Base-by-base conservation (phyloP, 2,888 invertebrate genomes). In the Pterostichus niger region DNA sequence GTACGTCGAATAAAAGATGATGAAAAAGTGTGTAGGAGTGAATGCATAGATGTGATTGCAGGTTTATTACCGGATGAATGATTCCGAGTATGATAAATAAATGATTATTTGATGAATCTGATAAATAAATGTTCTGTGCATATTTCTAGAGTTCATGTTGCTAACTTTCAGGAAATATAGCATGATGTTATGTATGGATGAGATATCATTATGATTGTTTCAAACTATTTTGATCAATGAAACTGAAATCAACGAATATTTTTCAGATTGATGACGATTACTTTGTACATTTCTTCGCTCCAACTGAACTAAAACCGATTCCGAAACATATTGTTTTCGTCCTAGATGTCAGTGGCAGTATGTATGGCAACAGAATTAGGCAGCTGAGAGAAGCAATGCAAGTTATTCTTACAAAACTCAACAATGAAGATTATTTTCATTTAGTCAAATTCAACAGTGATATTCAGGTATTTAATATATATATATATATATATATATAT, bases 391-490 rank as follows among this genome's bases (percentile, higher is more conserved):
- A 92, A 56, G 93, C 94, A 52, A 93, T 94, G 93, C 88, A 89
- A 84, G 90, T 91, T 46, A 94, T 94, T 80, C 90, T 94, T 11
- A 88, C 89, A 13, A 92, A 93, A 83, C 90, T 94, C 15, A 90
- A 91, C 75, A 84, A 88, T 0, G 91, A 91, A 0, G 94, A 94
- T 87, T 92, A 90, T 86, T 94, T 94, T 89, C 93, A 92, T 85
- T 92, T 94, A 79, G 90, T 94, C 24, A 90, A 92, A 84, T 94
- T 94, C 87, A 24, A 52, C 9, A 54, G 9, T 7, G 7, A 46
- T 49, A 61, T 81, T 11, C 49, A 71, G 7, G 84, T 84, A 78
- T 24, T 24, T 24, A 24, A 24, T 2, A 24, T n/a, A n/a, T n/a
- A n/a, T n/a, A n/a, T n/a, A n/a, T n/a, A n/a, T n/a, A n/a, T n/a